Conservation (phyloP, 2,888 invertebrate species). For the Cataglyphis cursor region DNA sequence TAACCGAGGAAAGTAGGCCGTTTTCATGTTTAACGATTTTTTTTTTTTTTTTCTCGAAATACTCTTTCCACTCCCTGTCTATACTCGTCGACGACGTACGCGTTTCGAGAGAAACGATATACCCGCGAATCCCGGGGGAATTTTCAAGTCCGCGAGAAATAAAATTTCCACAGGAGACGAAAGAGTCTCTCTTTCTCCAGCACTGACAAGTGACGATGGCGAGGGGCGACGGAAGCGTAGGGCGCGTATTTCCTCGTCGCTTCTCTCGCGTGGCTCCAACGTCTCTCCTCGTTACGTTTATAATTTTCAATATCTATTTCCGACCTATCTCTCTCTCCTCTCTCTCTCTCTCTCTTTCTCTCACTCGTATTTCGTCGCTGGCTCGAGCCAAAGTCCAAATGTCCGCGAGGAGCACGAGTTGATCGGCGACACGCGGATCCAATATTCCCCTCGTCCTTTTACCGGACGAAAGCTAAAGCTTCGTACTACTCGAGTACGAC, state of each 20-base stretch:
- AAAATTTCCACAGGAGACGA: constrained; percentile 1
- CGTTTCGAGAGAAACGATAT: background rate
- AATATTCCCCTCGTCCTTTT: background rate
- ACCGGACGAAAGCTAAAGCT: too few relatives aligned
- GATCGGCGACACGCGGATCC: background rate
- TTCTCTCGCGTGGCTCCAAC: constrained; percentile 6
- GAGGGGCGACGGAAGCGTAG: constrained; percentile 58
- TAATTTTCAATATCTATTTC: constrained; percentile 10
- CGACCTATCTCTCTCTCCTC: constrained; percentile 2
- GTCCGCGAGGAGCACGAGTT: background rate
- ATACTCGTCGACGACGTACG: background rate
- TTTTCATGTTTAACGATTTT: background rate
- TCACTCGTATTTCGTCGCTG: background rate
- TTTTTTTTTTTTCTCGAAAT: background rate
- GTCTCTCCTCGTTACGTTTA: background rate
- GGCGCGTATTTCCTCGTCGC: constrained; percentile 50
- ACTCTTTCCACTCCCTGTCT: background rate
- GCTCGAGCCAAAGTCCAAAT: background rate
- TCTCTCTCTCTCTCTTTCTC: background rate
- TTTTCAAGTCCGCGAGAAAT: background rate
- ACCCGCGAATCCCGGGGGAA: too few relatives aligned
- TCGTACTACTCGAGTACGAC: background rate
- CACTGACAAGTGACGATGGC: constrained; percentile 41
- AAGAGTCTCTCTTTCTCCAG: constrained; percentile 46
- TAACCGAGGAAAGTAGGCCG: background rate